phyloP scores from a whole-genome alignment of 2,888 invertebrate genomes.

The Rugalucina vietnamica region DNA sequence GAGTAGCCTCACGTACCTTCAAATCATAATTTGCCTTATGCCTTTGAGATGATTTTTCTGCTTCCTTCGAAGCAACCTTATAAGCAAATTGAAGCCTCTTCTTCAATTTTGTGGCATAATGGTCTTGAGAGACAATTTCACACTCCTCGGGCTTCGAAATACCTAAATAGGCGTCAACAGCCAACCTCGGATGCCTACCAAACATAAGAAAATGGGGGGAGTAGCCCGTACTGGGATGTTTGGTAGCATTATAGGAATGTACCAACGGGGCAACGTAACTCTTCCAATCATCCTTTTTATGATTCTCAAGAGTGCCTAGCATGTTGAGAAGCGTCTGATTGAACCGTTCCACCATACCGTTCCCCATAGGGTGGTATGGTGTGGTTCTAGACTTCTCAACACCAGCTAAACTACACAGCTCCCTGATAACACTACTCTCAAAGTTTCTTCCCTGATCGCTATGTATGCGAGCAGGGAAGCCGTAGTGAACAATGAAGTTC shows the following conservation, averaged over 20 bases:
- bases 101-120: constrained; percentile 11
- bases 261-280: constrained; percentile 19
- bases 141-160: neutral
- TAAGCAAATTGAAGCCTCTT: constrained; percentile 19
- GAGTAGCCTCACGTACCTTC: constrained; percentile 9
- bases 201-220: constrained; percentile 9
- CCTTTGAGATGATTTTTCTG: neutral
- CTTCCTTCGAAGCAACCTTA: constrained; percentile 14
- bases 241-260: constrained; percentile 38
- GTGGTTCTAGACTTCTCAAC: constrained; percentile 49
- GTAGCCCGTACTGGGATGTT: constrained; percentile 34
- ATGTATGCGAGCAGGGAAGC: neutral
- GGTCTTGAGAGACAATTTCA: neutral
- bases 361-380: constrained; percentile 28
- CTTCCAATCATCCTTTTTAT: constrained; percentile 49
- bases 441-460: constrained; percentile 37
- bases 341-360: constrained; percentile 44
- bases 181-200: constrained; percentile 40
- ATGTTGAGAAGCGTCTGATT: constrained; percentile 40
- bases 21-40: constrained; percentile 22
- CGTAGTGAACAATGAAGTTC: neutral
- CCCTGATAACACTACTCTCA: constrained; percentile 32
- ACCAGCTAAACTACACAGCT: constrained; percentile 33
- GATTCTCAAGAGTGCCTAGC: constrained; percentile 30
- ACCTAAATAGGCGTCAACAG: constrained; percentile 41